Evolutionary conservation across 2,113 vertebrate species (phyloP).

Genomic region (Lasiurus cinereus): DNA sequence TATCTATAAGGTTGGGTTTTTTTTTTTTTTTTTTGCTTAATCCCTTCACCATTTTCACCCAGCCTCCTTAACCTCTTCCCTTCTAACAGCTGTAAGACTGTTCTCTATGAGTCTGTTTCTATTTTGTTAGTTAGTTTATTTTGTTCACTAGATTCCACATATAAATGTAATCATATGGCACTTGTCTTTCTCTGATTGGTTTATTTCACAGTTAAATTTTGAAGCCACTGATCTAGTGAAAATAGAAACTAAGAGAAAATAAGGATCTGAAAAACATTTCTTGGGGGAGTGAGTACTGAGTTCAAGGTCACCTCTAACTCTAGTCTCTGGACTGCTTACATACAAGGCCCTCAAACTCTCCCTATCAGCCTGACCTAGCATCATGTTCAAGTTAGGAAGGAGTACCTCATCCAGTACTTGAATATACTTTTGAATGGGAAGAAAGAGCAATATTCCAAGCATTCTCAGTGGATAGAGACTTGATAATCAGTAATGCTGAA

Average conservation of each 20-base stretch:
- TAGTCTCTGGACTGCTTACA: conserved; percentile 74
- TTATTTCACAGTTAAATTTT: not conserved
- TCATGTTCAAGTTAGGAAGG: conserved; percentile 57
- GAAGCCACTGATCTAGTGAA: conserved; percentile 28
- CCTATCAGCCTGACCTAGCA: conserved; percentile 69
- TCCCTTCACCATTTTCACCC: not conserved
- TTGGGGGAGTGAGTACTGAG: not conserved
- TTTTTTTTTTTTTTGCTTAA: not conserved
- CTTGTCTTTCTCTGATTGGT: not conserved
- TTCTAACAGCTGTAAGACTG: not conserved
- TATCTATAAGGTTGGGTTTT: not conserved
- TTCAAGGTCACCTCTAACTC: conserved; percentile 54
- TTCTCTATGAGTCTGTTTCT: not conserved
- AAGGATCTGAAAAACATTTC: conserved; percentile 36
- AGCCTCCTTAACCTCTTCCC: not conserved
- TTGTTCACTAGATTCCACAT: not conserved
- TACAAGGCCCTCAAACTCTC: conserved; percentile 64
- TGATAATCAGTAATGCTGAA: conserved; percentile 65
- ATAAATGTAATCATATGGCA: not conserved
- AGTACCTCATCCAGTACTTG: conserved; percentile 61
- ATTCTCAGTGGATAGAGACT: conserved; percentile 69
- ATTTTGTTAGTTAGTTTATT: not conserved
- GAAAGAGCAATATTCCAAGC: conserved; percentile 61
- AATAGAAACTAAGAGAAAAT: conserved; percentile 18
- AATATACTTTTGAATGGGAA: conserved; percentile 75